These are phyloP conservation scores for Nymphalis polychloros DNA, from an alignment of 2,888 invertebrate species.

Conservation along the genomic window DNA sequence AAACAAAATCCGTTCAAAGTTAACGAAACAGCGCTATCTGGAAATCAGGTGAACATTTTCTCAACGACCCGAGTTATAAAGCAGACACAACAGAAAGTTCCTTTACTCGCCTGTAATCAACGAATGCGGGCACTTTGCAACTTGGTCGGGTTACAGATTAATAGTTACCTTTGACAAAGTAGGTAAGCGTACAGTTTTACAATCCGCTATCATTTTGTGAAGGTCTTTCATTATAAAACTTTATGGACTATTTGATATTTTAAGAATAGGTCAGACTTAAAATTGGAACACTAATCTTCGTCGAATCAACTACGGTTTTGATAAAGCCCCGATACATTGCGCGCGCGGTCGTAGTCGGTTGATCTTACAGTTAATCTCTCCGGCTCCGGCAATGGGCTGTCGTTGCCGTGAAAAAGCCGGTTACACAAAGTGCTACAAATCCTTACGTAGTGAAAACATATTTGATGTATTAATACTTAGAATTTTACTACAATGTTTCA, in stretches of 20 bases:
- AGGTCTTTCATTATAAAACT: constrained; percentile 9
- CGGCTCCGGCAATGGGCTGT: too few relatives aligned
- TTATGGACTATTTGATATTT: constrained; percentile 1
- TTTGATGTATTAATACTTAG: too few relatives aligned
- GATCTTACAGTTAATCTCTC: too few relatives aligned
- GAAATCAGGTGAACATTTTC: constrained; percentile 23
- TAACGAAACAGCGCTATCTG: constrained; percentile 9
- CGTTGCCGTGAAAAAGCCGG: too few relatives aligned
- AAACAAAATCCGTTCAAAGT: constrained; percentile 11
- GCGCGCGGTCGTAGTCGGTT: too few relatives aligned
- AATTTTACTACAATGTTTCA: too few relatives aligned
- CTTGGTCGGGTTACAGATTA: constrained; percentile 28
- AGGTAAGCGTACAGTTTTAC: constrained; percentile 23
- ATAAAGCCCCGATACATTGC: too few relatives aligned
- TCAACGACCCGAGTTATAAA: constrained; percentile 18
- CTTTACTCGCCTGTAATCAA: constrained; percentile 23
- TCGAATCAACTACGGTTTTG: too few relatives aligned
- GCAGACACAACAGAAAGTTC: constrained; percentile 19
- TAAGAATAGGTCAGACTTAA: neutral
- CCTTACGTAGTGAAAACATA: too few relatives aligned
- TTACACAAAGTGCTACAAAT: too few relatives aligned
- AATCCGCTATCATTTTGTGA: constrained; percentile 6
- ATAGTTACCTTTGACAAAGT: constrained; percentile 28
- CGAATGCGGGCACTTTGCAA: constrained; percentile 25
- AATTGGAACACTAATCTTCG: too few relatives aligned